phyloP scores from a whole-genome alignment of 2,888 invertebrate genomes.

The Flexamia atlantica region DNA sequence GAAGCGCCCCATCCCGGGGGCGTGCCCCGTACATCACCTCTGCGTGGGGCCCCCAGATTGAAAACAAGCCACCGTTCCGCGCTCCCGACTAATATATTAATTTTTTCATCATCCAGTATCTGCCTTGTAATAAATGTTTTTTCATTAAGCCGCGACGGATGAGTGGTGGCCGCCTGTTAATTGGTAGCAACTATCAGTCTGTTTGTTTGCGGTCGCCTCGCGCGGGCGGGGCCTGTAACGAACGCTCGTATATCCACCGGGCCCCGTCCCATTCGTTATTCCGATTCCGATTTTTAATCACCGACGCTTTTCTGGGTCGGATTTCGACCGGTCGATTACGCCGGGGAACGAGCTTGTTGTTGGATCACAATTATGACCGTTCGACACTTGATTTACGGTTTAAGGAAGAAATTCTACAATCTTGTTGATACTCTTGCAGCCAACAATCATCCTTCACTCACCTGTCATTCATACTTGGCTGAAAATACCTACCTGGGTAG shows the following conservation, averaged over 20 bases:
- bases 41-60: slow-evolving; percentile 40
- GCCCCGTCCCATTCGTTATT: slow-evolving; percentile 23
- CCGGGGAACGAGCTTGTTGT: neutral
- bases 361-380: neutral
- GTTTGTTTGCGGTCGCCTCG: slow-evolving; percentile 51
- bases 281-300: slow-evolving; percentile 14
- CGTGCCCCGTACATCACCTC: slow-evolving; percentile 45
- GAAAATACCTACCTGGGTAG: too few species aligned
- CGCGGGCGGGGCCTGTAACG: slow-evolving; percentile 28
- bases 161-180: slow-evolving; percentile 44
- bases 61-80: slow-evolving; percentile 60
- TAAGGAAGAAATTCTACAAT: too few species aligned
- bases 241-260: slow-evolving; percentile 24
- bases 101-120: slow-evolving; percentile 57
- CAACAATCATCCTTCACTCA: too few species aligned
- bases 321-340: slow-evolving; percentile 28
- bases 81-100: slow-evolving; percentile 50
- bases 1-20: neutral
- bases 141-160: slow-evolving; percentile 47
- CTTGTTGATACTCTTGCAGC: too few species aligned
- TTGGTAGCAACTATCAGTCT: slow-evolving; percentile 50
- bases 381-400: neutral
- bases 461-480: too few species aligned
- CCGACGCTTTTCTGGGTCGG: neutral
- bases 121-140: slow-evolving; percentile 57